Conservation (phyloP, 2,888 invertebrate species). For the Pristionchus arcanus region DNA sequence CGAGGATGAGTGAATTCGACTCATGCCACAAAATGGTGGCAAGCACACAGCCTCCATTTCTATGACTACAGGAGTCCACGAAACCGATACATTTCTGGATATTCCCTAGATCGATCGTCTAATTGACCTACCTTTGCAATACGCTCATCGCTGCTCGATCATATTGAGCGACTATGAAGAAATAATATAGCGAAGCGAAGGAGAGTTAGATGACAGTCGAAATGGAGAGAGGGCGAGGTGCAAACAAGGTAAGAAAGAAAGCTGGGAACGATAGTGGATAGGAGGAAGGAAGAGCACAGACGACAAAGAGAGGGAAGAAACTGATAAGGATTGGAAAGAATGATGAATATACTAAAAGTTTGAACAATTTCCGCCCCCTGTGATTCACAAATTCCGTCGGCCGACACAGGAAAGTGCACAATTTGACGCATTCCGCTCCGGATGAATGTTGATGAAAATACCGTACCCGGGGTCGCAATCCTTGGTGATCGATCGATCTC, state of each 20-base stretch:
- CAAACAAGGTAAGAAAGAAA: conserved; percentile 36
- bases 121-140: background rate
- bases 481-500: background rate
- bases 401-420: background rate
- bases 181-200: background rate
- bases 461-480: conserved; percentile 34
- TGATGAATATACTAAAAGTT: conserved; percentile 38
- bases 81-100: background rate
- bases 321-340: conserved; percentile 41
- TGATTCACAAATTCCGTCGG: conserved; percentile 34
- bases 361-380: background rate
- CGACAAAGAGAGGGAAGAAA: conserved; percentile 27
- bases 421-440: background rate
- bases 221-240: background rate
- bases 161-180: background rate
- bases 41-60: background rate
- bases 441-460: background rate
- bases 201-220: background rate
- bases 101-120: background rate
- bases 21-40: background rate
- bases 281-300: conserved; percentile 24
- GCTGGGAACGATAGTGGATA: conserved; percentile 13
- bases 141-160: background rate
- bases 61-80: background rate
- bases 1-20: background rate